A percentile compares a stretch with the other conserved stretches of the same genome.
These are phyloP conservation scores for Mastomys natalensis DNA, from an alignment of 2,113 vertebrate genomes.

Conservation along the genomic window DNA sequence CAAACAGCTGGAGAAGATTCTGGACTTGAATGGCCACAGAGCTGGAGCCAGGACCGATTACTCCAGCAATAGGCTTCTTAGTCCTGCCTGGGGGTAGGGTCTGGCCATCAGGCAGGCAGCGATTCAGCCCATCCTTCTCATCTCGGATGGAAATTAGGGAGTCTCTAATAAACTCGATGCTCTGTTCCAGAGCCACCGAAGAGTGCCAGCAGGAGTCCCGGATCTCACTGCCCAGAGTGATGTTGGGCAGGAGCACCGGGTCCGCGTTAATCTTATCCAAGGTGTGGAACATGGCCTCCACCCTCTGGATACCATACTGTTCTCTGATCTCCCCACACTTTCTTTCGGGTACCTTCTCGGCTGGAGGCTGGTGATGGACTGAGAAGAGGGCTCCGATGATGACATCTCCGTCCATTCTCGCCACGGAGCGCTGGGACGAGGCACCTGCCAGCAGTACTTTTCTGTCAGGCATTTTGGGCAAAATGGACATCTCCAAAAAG, in stretches of 20 bases:
- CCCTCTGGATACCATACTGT: slow-evolving; percentile 98
- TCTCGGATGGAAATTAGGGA: slow-evolving; percentile 98
- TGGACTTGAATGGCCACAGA: slow-evolving; percentile 99
- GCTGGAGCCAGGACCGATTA: slow-evolving; percentile 99
- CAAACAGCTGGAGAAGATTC: slow-evolving; percentile 98
- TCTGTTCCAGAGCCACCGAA: slow-evolving; percentile 98
- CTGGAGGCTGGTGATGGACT: slow-evolving; percentile 98
- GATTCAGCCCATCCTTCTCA: slow-evolving; percentile 94
- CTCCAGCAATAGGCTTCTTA: slow-evolving; percentile 98
- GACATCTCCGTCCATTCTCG: slow-evolving; percentile 98
- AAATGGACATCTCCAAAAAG: slow-evolving; percentile 87
- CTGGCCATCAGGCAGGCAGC: slow-evolving; percentile 94
- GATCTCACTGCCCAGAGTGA: slow-evolving; percentile 98
- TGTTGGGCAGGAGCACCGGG: slow-evolving; percentile 95
- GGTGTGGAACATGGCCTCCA: slow-evolving; percentile 99
- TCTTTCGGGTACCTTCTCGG: slow-evolving; percentile 97
- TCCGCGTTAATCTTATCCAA: slow-evolving; percentile 98
- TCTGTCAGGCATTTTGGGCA: slow-evolving; percentile 86
- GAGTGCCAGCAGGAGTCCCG: slow-evolving; percentile 99
- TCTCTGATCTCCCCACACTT: slow-evolving; percentile 98
- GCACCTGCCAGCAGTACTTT: slow-evolving; percentile 88
- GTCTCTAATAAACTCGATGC: slow-evolving; percentile 99
- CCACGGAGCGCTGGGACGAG: slow-evolving; percentile 93
- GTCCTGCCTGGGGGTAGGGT: slow-evolving; percentile 88
- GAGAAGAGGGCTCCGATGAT: slow-evolving; percentile 99